A percentile compares a stretch with the other conserved stretches of the same genome.
These are phyloP conservation scores for Rhinichthys osculus DNA, from an alignment of 2,797 vertebrate species.

Conservation along the genomic window DNA sequence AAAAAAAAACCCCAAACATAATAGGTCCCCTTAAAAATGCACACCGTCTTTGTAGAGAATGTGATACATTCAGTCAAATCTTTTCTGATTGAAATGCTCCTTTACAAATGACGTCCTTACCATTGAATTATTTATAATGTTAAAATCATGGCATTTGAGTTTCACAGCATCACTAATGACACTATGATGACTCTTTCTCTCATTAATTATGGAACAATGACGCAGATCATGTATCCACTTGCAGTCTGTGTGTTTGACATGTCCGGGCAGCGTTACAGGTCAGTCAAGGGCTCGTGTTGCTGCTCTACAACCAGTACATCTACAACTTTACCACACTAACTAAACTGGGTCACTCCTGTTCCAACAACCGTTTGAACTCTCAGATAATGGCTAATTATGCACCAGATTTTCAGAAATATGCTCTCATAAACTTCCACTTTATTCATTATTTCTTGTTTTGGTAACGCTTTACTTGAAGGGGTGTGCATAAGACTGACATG, in stretches of 20 bases:
- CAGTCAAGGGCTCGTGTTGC: background rate
- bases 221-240: constrained; percentile 22
- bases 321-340: constrained; percentile 4
- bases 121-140: constrained; percentile 46
- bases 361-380: background rate
- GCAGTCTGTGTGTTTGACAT: constrained; percentile 5
- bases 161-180: constrained; percentile 30
- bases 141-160: constrained; percentile 38
- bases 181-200: constrained; percentile 30
- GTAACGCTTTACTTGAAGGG: too few relatives aligned
- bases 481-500: too few relatives aligned
- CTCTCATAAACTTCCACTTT: too few relatives aligned
- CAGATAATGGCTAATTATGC: background rate
- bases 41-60: background rate
- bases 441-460: background rate
- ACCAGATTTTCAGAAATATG: background rate
- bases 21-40: background rate
- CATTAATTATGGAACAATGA: constrained; percentile 41
- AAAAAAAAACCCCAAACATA: background rate
- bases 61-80: background rate
- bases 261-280: constrained; percentile 1
- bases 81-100: constrained; percentile 11
- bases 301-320: constrained; percentile 2
- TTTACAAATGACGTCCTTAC: constrained; percentile 22
- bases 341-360: background rate